Conservation (phyloP, 2,888 invertebrate species). For the Leptarthrus brevirostris region DNA sequence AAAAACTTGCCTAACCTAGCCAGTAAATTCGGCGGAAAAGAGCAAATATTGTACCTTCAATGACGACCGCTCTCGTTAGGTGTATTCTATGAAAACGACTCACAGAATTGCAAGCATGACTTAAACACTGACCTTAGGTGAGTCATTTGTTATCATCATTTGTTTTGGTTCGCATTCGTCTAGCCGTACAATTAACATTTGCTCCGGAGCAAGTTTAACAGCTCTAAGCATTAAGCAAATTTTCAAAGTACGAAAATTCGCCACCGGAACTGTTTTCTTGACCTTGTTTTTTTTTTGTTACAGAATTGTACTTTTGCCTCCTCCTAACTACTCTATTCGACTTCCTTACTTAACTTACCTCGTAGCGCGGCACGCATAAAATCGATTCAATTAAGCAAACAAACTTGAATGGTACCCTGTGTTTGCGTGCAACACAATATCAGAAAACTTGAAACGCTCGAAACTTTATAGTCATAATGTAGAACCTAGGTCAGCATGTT, state of each 20-base stretch:
- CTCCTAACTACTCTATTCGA: not conserved
- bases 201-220: no score
- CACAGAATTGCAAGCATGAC: not conserved
- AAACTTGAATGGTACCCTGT: constrained; percentile 16
- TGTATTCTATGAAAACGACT: not conserved
- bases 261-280: constrained; percentile 23
- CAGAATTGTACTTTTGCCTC: constrained; percentile 12
- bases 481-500: constrained; percentile 49
- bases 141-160: not conserved
- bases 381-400: constrained; percentile 7
- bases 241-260: not conserved
- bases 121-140: not conserved
- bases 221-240: no score
- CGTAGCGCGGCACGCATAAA: constrained; percentile 5
- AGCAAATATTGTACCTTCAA: not conserved
- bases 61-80: not conserved
- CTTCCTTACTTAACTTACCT: not conserved
- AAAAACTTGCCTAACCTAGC: not conserved
- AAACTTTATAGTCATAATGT: constrained; percentile 50
- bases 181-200: no score
- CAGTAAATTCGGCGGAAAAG: not conserved
- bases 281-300: not conserved
- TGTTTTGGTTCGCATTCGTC: not conserved
- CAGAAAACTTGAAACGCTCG: constrained; percentile 29
- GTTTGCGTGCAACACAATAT: constrained; percentile 36